A percentile compares a stretch with the other conserved stretches of the same genome.
Evolutionary conservation across 2,888 invertebrate species (phyloP).

Genomic region (Adelognathus sp.): DNA sequence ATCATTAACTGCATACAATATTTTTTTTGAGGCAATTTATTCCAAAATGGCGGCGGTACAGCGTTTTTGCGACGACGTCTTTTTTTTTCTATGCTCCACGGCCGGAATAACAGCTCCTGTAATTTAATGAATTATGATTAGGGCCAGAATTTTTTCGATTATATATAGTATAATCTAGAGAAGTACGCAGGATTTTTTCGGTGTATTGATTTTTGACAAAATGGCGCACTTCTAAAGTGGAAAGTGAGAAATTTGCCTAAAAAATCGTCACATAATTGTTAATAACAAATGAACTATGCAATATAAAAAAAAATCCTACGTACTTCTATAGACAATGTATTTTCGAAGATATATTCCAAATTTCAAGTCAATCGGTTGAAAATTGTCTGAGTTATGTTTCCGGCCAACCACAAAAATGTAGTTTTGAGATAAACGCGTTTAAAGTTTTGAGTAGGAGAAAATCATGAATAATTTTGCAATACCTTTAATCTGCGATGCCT

Average conservation of each 20-base stretch:
- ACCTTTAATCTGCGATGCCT: constrained; percentile 27
- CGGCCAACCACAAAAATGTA: constrained; percentile 1
- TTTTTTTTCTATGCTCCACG: constrained; percentile 14
- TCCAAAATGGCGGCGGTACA: constrained; percentile 29
- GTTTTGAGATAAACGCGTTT: not conserved
- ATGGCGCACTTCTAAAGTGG: constrained; percentile 28
- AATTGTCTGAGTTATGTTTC: constrained; percentile 19
- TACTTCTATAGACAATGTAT: constrained; percentile 29
- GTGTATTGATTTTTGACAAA: constrained; percentile 29
- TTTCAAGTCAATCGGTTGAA: constrained; percentile 19
- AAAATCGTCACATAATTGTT: constrained; percentile 45
- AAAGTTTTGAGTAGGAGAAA: not conserved
- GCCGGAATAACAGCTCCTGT: constrained; percentile 29
- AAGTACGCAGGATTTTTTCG: constrained; percentile 40
- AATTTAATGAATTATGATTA: constrained; percentile 10
- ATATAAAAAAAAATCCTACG: constrained; percentile 32
- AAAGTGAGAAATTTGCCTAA: constrained; percentile 17
- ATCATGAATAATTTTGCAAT: constrained; percentile 26
- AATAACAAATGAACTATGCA: constrained; percentile 38
- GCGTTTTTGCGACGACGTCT: constrained; percentile 34
- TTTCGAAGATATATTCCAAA: constrained; percentile 24
- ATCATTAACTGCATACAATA: constrained; percentile 3
- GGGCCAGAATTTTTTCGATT: constrained; percentile 11
- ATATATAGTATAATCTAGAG: constrained; percentile 25
- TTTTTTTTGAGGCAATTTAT: constrained; percentile 28